phyloP scores from a whole-genome alignment of 2,113 vertebrate genomes.

The Xenopus tropicalis region UCB_Xtro_10.0 CM004445.2:120430001-120430500 shows the following conservation, averaged over 20 bases:
- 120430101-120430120: slow-evolving; percentile 38
- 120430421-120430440: no score
- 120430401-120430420: no score
- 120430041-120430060: slow-evolving; percentile 8
- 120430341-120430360: background rate
- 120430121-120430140: slow-evolving; percentile 2
- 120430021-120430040: background rate
- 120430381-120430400: no score
- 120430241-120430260: background rate
- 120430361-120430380: background rate
- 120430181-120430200: slow-evolving; percentile 19
- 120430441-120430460: no score
- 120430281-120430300: background rate
- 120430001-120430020: slow-evolving; percentile 16
- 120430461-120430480: no score
- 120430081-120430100: slow-evolving; percentile 27
- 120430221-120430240: background rate
- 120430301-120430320: no score
- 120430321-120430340: background rate
- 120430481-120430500: no score
- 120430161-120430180: slow-evolving; percentile 33
- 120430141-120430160: slow-evolving; percentile 12
- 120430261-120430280: background rate
- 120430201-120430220: background rate
- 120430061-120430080: slow-evolving; percentile 12